Evolutionary conservation across 2,113 vertebrate genomes (phyloP).

Genomic region (Puma concolor): DNA sequence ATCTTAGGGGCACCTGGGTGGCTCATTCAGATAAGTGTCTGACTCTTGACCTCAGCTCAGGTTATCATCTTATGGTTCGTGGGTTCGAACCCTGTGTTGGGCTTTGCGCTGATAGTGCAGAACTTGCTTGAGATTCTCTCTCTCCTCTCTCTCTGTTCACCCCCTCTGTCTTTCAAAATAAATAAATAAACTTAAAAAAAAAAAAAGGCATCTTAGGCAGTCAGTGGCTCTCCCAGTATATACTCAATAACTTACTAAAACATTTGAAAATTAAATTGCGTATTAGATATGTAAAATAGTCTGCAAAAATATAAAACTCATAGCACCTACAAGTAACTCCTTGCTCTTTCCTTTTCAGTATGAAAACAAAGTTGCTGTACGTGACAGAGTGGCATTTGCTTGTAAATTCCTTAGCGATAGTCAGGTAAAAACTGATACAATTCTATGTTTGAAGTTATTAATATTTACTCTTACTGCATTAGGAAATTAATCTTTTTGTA

Average conservation of each 20-base stretch:
- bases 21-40: no score
- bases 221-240: background rate
- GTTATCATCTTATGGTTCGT: no score
- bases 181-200: no score
- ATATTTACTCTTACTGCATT: conserved; percentile 6
- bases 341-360: conserved; percentile 85
- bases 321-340: background rate
- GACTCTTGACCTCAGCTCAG: no score
- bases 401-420: conserved; percentile 96
- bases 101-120: no score
- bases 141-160: no score
- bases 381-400: conserved; percentile 97
- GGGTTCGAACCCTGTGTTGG: no score
- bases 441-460: conserved; percentile 28
- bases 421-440: conserved; percentile 89
- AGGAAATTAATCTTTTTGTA: conserved; percentile 18
- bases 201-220: background rate
- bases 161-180: no score
- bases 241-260: background rate
- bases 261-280: conserved; percentile 12
- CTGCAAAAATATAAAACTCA: background rate
- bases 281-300: background rate
- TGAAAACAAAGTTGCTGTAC: conserved; percentile 95
- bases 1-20: background rate
- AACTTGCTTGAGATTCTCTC: no score